Base-by-base conservation (phyloP, 2,797 vertebrate species). In the Chanos chanos region DNA sequence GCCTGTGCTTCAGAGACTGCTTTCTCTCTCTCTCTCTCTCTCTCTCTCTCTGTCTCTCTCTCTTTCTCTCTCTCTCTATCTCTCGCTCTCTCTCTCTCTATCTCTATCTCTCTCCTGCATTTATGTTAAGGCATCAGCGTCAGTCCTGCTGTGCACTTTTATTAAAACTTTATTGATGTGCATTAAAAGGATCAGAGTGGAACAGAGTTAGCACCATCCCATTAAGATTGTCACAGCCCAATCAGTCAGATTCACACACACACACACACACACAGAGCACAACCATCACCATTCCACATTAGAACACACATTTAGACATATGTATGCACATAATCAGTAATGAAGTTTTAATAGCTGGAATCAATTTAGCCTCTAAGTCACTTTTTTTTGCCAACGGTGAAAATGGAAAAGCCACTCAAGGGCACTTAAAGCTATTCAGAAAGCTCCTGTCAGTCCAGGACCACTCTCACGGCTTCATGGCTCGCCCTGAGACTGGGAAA, bases 321-420 rank as follows among this genome's bases (percentile, higher is more conserved):
- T 52, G 66, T 51, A 45, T 59, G 33, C 22, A 12, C 19, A 15
- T 50, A 31, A 40, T 60, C 76, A 75, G 70, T 75, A 77, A 77
- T 58, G 43, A 31, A 68, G 44, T 72, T 59, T 72, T 70, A 72
- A 77, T 79, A 65, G 71, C 37, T 43, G 66, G 58, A 71, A 79
- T 71, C 67, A 71, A 78, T 76, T 73, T 49, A 77, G 64, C 31
- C 5, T 30, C 34, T 27, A 27, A 21, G 37, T 21, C 15, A 2
- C 7, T 31, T 7, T 56, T 54, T 39, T 55, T 41, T 52, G 31
- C 65, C 73, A 66, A 36, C 60, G 72, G 61, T 60, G 48, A 62
- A 72, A 68, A 66, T 73, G 52, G 62, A 64, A 78, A 71, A 72
- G n/a, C n/a, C n/a, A n/a, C n/a, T n/a, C n/a, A n/a, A n/a, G n/a